Evolutionary conservation across 2,797 vertebrate species (phyloP), one percentile per base, ranked within the genome.

Genomic region (Aerospiza tachiro): DNA sequence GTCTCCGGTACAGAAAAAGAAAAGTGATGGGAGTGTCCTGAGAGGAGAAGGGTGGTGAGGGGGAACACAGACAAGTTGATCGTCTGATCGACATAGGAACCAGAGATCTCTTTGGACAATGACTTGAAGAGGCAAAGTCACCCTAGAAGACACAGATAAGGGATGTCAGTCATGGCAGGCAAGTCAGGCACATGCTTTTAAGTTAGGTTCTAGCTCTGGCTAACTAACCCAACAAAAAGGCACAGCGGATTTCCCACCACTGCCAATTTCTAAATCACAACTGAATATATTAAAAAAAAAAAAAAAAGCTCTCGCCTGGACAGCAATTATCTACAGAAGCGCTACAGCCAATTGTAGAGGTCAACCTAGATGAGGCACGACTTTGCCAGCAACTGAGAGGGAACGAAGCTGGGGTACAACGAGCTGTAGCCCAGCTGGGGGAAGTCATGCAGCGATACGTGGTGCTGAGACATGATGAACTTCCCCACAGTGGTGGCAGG

Each of bases 381-480:
- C 72, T 82, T 26, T 38, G 70, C 52, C 52, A 67, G 53, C 1
- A 6, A 58, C 42, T 6, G 29, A 19, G 22, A 33, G 52, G 12
- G 40, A 62, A 53, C 0, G 0, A 53, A 88, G 47, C 31, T 2
- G 6, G n/a, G 21, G 18, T 47, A 47, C 15, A 49, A 49, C 3
- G 3, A 42, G 33, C 40, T 22, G 59, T 5, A 26, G 33, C 40
- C 71, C 3, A 1, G 10, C 42, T 3, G 55, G 45, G 15, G 11
- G 44, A 55, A 44, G 11, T 17, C 40, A 8, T 1, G 18, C 81
- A 15, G 40, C 0, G 4, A 36, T 4, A 35, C 4, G 2, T 1
- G 2, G 63, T 26, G 45, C 72, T 1, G 2, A n/a, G 42, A 63
- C 25, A 35, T 2, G 3, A 33, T 3, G 28, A 58, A 58, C 26